Evolutionary conservation across 2,113 vertebrate genomes (phyloP), one percentile per base, ranked within the genome.

Genomic region (Istiophorus platypterus): DNA sequence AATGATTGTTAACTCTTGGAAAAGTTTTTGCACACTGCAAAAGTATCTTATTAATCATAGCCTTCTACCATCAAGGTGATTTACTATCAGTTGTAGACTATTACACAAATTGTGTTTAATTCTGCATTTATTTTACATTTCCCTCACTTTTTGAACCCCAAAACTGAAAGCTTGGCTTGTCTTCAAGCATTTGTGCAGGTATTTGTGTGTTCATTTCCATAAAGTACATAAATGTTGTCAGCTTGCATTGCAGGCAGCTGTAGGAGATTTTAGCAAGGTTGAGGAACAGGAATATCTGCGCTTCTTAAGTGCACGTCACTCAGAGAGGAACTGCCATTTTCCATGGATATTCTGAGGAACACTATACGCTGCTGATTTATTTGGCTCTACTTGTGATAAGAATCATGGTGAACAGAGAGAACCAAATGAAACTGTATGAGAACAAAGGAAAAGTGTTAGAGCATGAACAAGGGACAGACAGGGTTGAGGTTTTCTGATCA

Each of bases 281-380:
- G 13, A 64, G 11, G 15, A 8, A 27, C n/a, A 57, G 58, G 47
- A 51, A 2, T 1, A 27, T 20, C 20, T 51, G 12, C 22, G 45
- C 17, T 22, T 47, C 11, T n/a, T 24, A 63, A 29, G 64, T 59
- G 63, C 20, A 39, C 11, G 42, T 69, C 24, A 27, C 8, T 76
- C 27, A 49, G 37, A 31, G 41, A 29, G 61, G 5, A 63, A 52
- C n/a, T 24, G 5, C 27, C 15, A 45, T 63, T 82, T 76, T 24
- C 22, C 29, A 10, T 13, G 12, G 37, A 29, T 4, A 56, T 71
- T 41, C 26, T 51, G 27, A 79, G 52, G 64, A 62, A 70, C 69
- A 26, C 56, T 47, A 56, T 51, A 49, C 66, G 62, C 58, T 59
- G 68, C 41, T 39, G 58, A 64, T 67, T 52, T 52, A 59, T 67